phyloP scores from a whole-genome alignment of 2,888 invertebrate species.

The Monopis laevigella region DNA sequence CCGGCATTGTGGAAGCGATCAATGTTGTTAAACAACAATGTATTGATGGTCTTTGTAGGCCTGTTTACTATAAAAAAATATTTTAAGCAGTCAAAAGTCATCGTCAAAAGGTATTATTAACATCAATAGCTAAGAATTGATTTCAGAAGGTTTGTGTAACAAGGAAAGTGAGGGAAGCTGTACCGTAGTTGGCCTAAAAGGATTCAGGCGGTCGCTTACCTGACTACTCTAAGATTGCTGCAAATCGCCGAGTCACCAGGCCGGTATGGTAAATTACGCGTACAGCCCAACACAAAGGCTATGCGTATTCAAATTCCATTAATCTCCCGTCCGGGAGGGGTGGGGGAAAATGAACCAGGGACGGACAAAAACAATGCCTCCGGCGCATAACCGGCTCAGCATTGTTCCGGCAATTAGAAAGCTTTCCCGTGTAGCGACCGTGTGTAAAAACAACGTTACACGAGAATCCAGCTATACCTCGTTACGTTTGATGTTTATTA shows the following conservation, averaged over 20 bases:
- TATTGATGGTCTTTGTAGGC: too few relatives aligned
- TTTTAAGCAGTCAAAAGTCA: too few relatives aligned
- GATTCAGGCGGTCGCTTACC: constrained; percentile 10
- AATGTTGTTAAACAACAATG: too few relatives aligned
- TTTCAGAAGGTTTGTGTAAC: too few relatives aligned
- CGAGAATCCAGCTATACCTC: constrained; percentile 66
- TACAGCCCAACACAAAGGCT: constrained; percentile 65
- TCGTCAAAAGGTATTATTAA: too few relatives aligned
- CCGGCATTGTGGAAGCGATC: too few relatives aligned
- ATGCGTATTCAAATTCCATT: constrained; percentile 68
- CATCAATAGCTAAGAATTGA: too few relatives aligned
- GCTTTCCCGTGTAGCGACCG: constrained; percentile 67
- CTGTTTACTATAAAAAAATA: too few relatives aligned
- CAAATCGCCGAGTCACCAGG: constrained; percentile 53
- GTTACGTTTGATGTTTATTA: constrained; percentile 66
- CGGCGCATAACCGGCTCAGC: constrained; percentile 66
- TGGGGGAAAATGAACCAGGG: constrained; percentile 65
- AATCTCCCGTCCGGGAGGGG: constrained; percentile 57
- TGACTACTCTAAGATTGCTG: constrained; percentile 12
- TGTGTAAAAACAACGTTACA: constrained; percentile 67
- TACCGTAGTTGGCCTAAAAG: too few relatives aligned
- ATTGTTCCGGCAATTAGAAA: constrained; percentile 69
- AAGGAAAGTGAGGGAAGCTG: too few relatives aligned
- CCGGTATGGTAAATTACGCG: constrained; percentile 62
- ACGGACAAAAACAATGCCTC: constrained; percentile 67